These are phyloP conservation scores for Heteromormyrus szaboi DNA, from an alignment of 2,797 vertebrate genomes.

Conservation along the genomic window DNA sequence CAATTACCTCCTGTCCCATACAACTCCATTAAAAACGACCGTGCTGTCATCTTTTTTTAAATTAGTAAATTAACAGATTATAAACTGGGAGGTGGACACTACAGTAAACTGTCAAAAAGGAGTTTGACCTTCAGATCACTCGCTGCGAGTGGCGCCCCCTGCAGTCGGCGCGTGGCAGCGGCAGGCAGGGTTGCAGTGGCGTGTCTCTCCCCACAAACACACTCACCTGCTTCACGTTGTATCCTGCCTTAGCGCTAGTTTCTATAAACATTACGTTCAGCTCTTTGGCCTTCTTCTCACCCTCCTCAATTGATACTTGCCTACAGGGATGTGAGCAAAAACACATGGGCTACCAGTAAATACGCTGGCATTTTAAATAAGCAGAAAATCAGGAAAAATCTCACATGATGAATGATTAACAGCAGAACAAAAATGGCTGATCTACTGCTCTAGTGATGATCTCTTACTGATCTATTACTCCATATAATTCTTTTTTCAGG, in stretches of 20 bases:
- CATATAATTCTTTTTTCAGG: neutral
- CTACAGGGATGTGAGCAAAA: constrained; percentile 60
- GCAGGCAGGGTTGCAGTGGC: constrained; percentile 17
- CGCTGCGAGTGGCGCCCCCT: neutral
- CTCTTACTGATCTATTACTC: neutral
- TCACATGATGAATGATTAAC: neutral
- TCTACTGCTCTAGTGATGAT: neutral
- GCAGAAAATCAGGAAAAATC: neutral
- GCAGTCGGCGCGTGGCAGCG: constrained; percentile 7
- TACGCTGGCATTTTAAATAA: neutral
- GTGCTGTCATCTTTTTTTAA: neutral
- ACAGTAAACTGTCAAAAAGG: neutral
- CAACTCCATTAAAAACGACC: neutral
- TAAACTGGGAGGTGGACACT: neutral
- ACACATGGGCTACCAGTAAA: constrained; percentile 28
- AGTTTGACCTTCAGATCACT: constrained; percentile 27
- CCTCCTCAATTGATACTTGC: constrained; percentile 99
- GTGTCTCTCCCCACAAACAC: neutral
- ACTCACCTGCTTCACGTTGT: constrained; percentile 98
- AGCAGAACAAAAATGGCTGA: neutral
- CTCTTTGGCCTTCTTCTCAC: constrained; percentile 99
- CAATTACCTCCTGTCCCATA: neutral
- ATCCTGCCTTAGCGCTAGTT: constrained; percentile 98
- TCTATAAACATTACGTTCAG: constrained; percentile 99
- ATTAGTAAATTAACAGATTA: neutral